Conservation (phyloP, 2,113 vertebrate genomes). For the Cromileptes altivelis region DNA sequence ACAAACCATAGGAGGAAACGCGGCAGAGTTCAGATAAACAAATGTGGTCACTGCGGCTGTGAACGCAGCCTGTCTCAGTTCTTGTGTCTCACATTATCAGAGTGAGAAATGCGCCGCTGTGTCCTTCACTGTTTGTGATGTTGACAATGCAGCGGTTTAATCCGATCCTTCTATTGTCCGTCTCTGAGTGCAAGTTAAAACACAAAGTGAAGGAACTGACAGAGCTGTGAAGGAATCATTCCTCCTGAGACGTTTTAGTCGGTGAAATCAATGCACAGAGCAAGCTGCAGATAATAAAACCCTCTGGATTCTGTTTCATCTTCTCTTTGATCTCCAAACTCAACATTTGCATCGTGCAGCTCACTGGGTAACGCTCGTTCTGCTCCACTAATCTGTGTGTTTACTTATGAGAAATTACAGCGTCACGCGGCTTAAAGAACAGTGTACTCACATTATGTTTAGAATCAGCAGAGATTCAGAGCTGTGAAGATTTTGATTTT, state of each 20-base stretch:
- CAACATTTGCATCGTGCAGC: not conserved
- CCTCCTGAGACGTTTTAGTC: conserved; percentile 12
- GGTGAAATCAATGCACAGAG: conserved; percentile 3
- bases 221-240: not conserved
- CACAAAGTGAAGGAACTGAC: not conserved
- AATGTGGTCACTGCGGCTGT: not conserved
- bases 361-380: not conserved
- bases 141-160: conserved; percentile 11
- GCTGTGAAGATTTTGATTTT: too few relatives aligned
- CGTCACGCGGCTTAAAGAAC: not conserved
- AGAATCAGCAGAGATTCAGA: not conserved
- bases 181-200: not conserved
- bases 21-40: not conserved
- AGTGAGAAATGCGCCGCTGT: not conserved
- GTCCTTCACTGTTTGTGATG: conserved; percentile 4
- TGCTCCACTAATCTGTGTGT: conserved; percentile 33
- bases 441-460: not conserved
- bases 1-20: not conserved
- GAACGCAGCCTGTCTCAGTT: not conserved
- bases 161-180: conserved; percentile 6
- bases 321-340: conserved; percentile 31
- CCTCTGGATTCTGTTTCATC: conserved; percentile 35
- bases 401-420: conserved; percentile 33
- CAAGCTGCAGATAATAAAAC: conserved; percentile 26
- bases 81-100: not conserved